Evolutionary conservation across 2,113 vertebrate species (phyloP).

Genomic region (Atlantisia rogersi): DNA sequence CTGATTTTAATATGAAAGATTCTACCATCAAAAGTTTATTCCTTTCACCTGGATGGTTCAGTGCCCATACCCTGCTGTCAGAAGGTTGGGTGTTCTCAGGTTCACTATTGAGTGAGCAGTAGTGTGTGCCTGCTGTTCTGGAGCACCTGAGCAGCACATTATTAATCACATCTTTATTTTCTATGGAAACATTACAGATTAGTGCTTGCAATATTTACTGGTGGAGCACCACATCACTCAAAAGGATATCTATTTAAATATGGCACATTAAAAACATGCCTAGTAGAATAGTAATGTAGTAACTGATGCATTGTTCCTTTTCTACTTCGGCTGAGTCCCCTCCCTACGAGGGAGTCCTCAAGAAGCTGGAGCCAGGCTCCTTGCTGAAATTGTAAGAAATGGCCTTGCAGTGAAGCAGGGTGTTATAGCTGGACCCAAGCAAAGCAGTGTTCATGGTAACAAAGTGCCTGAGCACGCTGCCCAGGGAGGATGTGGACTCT

Average conservation of each 20-base stretch:
- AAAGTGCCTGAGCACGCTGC: background rate
- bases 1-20: background rate
- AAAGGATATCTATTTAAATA: background rate
- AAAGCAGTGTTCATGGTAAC: background rate
- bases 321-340: background rate
- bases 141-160: background rate
- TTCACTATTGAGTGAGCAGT: background rate
- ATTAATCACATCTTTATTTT: background rate
- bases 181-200: background rate
- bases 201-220: background rate
- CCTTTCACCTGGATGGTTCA: background rate
- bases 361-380: background rate
- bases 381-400: background rate
- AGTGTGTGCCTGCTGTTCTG: background rate
- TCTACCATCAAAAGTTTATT: background rate
- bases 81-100: background rate
- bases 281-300: background rate
- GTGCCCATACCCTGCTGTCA: background rate
- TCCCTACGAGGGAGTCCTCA: background rate
- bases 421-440: background rate
- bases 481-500: background rate
- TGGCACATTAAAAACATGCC: background rate
- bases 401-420: background rate
- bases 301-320: background rate
- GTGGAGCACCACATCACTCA: background rate